Conservation (phyloP, 35 echinoderm and acorn worm genomes). For the Stichopus chloronotus region DNA sequence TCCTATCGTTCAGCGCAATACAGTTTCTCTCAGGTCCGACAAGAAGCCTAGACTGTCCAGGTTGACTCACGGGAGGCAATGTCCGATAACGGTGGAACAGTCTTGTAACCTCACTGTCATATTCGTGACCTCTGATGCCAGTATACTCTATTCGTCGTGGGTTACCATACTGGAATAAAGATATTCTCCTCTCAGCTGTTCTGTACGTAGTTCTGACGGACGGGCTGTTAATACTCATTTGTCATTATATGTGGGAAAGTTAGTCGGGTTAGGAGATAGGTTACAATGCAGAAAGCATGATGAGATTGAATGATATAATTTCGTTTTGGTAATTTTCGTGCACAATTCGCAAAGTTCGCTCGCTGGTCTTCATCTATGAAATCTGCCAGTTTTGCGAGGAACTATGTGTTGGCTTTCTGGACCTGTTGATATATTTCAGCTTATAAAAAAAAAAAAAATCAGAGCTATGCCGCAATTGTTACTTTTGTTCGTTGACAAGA, state of each 20-base stretch:
- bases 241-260: slow-evolving; percentile 23
- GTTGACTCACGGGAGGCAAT: background rate
- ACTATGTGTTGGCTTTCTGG: slow-evolving; percentile 1
- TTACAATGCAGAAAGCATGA: slow-evolving; percentile 6
- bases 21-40: slow-evolving; percentile 4
- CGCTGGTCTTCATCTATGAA: background rate
- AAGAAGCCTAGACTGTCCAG: background rate
- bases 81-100: slow-evolving; percentile 4
- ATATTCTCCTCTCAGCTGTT: slow-evolving; percentile 1
- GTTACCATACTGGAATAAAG: background rate
- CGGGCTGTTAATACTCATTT: background rate
- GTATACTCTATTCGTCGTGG: background rate
- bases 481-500: background rate
- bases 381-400: background rate
- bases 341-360: slow-evolving; percentile 1
- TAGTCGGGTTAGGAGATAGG: background rate
- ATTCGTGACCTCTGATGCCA: background rate
- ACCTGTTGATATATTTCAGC: background rate
- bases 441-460: background rate
- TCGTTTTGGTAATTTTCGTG: slow-evolving; percentile 4
- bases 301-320: slow-evolving; percentile 10
- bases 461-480: slow-evolving; percentile 27
- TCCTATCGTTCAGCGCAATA: slow-evolving; percentile 27
- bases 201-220: background rate
- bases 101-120: background rate